Evolutionary conservation across 2,113 vertebrate species (phyloP), one percentile per base, ranked within the genome.

Genomic region (Oreocharis arfaki): DNA sequence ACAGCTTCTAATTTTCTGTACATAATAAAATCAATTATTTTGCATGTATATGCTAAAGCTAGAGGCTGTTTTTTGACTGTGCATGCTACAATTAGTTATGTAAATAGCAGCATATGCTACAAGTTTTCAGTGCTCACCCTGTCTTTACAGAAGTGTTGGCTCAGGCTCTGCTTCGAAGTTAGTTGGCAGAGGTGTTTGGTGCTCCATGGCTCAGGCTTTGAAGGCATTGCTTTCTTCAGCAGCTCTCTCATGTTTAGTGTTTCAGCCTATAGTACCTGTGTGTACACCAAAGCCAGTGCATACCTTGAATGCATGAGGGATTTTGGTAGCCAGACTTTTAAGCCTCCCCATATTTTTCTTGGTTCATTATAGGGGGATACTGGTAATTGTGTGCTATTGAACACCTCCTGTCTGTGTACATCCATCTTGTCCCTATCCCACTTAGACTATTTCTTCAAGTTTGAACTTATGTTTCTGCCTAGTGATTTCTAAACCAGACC

Each of bases 11-110:
- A 95, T 95, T 90, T 97, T 95, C 83, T 93, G 94, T 95, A 95
- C 93, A 94, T 93, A 95, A 93, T 96, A 95, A 90, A 95, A 96
- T 92, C 83, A 93, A 92, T 95, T 95, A 95, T 96, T 97, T 96
- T 97, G 94, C 96, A 87, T 53, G 57, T 96, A 95, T 92, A 95
- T 95, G 91, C 86, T 95, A 89, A 95, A 97, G 95, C 96, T 95
- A 96, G 96, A 97, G 96, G 96, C 96, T 96, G 93, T 95, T 97
- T 97, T 97, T 96, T 96, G 89, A 95, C 95, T 96, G 93, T 96
- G 93, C 95, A 94, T 95, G 93, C 91, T 89, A 95, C 95, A 91
- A 96, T 96, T 97, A 97, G 96, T 95, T 97, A 97, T 95, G 95
- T 96, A 97, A 97, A 97, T 96, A 97, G 96, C 93, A 96, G 84